Evolutionary conservation across 1,140 invertebrate genomes (phyloP).

Genomic region (Zophobas morio): DNA sequence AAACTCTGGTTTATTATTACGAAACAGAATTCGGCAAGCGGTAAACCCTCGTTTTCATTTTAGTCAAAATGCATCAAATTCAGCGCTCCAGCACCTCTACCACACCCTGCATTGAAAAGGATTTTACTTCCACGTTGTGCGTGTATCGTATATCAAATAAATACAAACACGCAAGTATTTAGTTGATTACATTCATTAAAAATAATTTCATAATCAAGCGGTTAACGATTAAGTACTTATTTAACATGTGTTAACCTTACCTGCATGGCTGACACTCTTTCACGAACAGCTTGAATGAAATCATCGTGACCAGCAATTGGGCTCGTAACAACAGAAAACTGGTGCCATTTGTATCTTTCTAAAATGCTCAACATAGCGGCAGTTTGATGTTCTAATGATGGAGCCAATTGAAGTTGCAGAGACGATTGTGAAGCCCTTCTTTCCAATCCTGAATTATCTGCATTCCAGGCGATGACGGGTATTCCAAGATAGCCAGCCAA

Average conservation of each 20-base stretch:
- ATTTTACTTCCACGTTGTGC: no score
- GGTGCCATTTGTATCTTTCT: constrained; percentile 96
- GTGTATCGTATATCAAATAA: no score
- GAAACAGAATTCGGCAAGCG: no score
- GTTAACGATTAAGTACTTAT: neutral
- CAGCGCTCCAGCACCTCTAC: no score
- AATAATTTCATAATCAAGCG: neutral
- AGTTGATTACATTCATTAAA: neutral
- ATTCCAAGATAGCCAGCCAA: constrained; percentile 81
- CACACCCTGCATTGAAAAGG: no score
- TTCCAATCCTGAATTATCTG: constrained; percentile 85
- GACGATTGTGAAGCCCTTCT: constrained; percentile 87
- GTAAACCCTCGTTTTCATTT: no score
- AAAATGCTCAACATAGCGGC: constrained; percentile 94
- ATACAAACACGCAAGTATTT: neutral
- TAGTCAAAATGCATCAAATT: no score
- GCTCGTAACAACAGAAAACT: constrained; percentile 94
- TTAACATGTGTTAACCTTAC: constrained; percentile 61
- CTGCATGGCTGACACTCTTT: constrained; percentile 86
- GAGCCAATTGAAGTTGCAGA: constrained; percentile 90
- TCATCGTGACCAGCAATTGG: constrained; percentile 95
- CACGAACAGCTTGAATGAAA: constrained; percentile 93
- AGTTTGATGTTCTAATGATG: constrained; percentile 93
- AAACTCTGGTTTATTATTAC: no score
- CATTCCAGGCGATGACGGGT: constrained; percentile 95